These are phyloP conservation scores for Rhagonycha lutea DNA, from an alignment of 2,888 invertebrate genomes.

Conservation along the genomic window DNA sequence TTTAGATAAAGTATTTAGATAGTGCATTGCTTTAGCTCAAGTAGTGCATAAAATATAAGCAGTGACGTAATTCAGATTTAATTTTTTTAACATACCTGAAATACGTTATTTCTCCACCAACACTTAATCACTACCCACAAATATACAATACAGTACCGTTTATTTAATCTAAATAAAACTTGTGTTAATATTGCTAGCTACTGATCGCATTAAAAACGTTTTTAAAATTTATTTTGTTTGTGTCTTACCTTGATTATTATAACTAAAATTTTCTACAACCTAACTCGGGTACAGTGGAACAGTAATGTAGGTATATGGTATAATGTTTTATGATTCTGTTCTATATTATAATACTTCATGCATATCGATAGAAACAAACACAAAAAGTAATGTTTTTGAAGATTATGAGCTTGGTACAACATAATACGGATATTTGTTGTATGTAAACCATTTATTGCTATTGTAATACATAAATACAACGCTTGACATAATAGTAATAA, in stretches of 20 bases:
- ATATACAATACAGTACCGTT: not conserved
- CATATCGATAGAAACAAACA: conserved; percentile 41
- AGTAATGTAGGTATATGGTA: conserved; percentile 14
- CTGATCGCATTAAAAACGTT: not conserved
- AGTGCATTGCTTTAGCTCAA: not conserved
- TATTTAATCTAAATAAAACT: not conserved
- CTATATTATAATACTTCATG: conserved; percentile 27
- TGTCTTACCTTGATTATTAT: not conserved
- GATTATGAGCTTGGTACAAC: not conserved
- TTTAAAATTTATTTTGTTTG: not conserved
- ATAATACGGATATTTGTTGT: not conserved
- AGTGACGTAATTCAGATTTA: not conserved
- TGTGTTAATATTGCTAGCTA: not conserved
- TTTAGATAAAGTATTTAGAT: not conserved
- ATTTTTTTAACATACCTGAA: not conserved
- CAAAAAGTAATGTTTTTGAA: conserved; percentile 30
- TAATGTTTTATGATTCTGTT: conserved; percentile 19
- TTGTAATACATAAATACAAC: conserved; percentile 9
- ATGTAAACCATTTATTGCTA: conserved; percentile 13
- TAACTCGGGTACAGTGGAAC: conserved; percentile 6
- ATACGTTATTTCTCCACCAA: not conserved
- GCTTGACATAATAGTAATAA: not conserved
- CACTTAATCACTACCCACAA: not conserved
- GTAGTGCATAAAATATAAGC: not conserved
- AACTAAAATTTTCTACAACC: not conserved